These are phyloP conservation scores for Sinonovacula constricta DNA, from an alignment of 1,140 invertebrate species.

Conservation along the genomic window DNA sequence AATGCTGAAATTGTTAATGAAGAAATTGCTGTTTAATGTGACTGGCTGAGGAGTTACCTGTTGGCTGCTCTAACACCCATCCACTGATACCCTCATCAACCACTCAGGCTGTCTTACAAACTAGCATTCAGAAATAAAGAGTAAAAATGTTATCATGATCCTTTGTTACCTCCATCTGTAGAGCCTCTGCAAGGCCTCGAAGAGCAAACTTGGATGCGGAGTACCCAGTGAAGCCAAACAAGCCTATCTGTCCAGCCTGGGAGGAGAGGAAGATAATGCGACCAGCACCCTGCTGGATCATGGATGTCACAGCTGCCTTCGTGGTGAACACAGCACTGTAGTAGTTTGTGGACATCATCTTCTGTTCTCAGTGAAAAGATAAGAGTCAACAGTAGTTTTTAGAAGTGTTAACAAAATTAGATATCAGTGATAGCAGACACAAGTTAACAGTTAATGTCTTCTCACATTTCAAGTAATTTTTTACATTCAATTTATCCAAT, in stretches of 20 bases:
- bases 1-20: too few species aligned
- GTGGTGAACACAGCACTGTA: constrained; percentile 80
- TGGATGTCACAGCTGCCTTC: constrained; percentile 79
- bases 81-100: too few species aligned
- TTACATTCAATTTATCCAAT: too few species aligned
- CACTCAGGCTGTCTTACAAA: too few species aligned
- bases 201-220: constrained; percentile 96
- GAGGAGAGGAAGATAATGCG: constrained; percentile 87
- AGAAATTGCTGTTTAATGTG: too few species aligned
- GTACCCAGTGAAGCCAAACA: constrained; percentile 96
- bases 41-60: too few species aligned
- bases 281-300: constrained; percentile 78
- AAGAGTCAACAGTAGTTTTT: too few species aligned
- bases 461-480: too few species aligned
- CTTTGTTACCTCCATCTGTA: constrained; percentile 94
- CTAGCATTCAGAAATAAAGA: too few species aligned
- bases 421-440: neutral
- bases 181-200: constrained; percentile 93
- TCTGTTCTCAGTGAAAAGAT: constrained; percentile 68
- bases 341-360: constrained; percentile 81
- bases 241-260: constrained; percentile 92
- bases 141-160: too few species aligned
- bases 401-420: neutral
- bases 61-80: too few species aligned
- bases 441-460: neutral